phyloP scores from a whole-genome alignment of 2,113 vertebrate species.

The Brachyistius frenatus region DNA sequence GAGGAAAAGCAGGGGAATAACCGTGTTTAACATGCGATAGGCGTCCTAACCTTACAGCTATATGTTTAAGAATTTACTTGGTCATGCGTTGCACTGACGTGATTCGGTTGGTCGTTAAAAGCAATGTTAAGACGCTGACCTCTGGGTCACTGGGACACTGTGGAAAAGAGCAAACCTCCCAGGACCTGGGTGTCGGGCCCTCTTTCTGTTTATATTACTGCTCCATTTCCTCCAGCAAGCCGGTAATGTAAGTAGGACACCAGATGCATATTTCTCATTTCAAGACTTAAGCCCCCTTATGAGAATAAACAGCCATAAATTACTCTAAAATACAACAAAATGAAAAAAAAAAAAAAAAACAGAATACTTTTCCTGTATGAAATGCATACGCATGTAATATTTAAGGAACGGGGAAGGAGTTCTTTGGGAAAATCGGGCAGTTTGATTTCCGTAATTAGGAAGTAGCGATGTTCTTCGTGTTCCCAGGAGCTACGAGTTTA shows the following conservation, averaged over 20 bases:
- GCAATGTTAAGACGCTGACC: constrained; percentile 17
- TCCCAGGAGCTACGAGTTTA: constrained; percentile 48
- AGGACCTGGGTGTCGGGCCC: constrained; percentile 34
- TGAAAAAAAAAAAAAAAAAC: not conserved
- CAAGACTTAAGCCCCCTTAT: constrained; percentile 6
- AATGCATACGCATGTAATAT: not conserved
- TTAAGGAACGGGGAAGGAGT: not conserved
- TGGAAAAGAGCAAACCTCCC: constrained; percentile 29
- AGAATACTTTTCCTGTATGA: not conserved
- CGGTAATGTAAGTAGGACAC: constrained; percentile 59
- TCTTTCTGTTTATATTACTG: constrained; percentile 66
- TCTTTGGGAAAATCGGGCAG: not conserved
- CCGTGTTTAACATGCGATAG: too few relatives aligned
- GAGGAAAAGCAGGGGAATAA: not conserved
- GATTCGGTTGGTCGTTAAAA: constrained; percentile 7
- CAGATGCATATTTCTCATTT: constrained; percentile 28
- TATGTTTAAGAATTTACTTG: too few relatives aligned
- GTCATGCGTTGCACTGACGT: not conserved
- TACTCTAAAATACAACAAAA: not conserved
- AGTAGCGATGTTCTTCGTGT: constrained; percentile 13
- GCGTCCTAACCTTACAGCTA: too few relatives aligned
- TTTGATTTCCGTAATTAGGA: constrained; percentile 19
- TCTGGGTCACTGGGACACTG: constrained; percentile 50
- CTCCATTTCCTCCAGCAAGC: constrained; percentile 70
- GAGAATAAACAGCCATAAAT: constrained; percentile 11